A percentile compares a stretch with the other conserved stretches of the same genome.
These are phyloP conservation scores for Formica exsecta DNA, from an alignment of 1,140 invertebrate species.

Conservation along the genomic window DNA sequence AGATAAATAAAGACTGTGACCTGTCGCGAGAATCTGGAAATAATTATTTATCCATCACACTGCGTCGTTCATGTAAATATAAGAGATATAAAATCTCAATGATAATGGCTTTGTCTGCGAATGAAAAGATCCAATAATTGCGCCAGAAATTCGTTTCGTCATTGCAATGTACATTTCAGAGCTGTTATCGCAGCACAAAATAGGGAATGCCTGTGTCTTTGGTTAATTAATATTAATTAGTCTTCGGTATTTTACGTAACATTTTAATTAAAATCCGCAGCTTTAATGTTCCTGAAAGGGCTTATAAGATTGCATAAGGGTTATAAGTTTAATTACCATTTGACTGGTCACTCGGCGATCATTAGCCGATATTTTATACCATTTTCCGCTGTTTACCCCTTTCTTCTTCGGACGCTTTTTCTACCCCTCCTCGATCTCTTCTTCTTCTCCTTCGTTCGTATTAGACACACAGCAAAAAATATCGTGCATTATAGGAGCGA, in stretches of 20 bases:
- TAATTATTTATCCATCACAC: conserved; percentile 12
- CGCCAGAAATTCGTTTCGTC: not conserved
- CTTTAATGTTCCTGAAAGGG: not conserved
- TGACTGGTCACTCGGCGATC: not conserved
- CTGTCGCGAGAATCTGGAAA: not conserved
- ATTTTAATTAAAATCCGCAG: conserved; percentile 39
- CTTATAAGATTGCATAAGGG: not conserved
- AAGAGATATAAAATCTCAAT: not conserved
- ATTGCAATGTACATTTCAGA: not conserved
- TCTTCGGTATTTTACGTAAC: not conserved
- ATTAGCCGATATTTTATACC: conserved; percentile 15
- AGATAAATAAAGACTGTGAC: not conserved
- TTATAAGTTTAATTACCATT: conserved; percentile 10
- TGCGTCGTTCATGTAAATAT: not conserved
- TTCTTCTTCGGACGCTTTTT: not conserved
- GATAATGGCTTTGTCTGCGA: not conserved
- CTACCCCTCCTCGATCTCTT: not conserved
- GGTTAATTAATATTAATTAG: conserved; percentile 37
- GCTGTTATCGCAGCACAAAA: not conserved
- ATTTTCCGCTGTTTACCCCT: conserved; percentile 10
- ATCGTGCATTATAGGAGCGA: not conserved
- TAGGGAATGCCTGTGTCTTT: not conserved
- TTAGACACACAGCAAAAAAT: not conserved
- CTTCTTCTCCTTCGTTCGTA: not conserved
- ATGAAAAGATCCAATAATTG: not conserved